Conservation (phyloP, 2,113 vertebrate species). For the Uropsilus gracilis region DNA sequence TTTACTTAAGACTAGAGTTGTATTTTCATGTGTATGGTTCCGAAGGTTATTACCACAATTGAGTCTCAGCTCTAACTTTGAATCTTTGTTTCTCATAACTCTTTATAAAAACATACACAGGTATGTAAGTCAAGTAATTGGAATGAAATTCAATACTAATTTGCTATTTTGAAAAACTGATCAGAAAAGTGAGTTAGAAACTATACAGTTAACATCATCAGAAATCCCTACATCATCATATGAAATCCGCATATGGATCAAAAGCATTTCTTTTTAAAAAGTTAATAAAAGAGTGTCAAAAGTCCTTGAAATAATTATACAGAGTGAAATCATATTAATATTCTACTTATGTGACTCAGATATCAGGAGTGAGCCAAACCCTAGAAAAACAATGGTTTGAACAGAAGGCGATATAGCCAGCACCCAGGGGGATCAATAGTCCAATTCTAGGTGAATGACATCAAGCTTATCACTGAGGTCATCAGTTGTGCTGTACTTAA, state of each 20-base stretch:
- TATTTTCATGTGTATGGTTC: background rate
- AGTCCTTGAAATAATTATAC: constrained; percentile 19
- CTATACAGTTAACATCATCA: background rate
- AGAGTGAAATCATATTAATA: background rate
- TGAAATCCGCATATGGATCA: background rate
- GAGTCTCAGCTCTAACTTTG: background rate
- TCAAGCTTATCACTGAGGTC: background rate
- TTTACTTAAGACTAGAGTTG: background rate
- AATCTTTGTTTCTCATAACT: constrained; percentile 14
- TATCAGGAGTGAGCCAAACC: background rate
- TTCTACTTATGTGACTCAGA: background rate
- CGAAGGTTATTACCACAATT: background rate
- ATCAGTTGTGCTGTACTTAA: background rate
- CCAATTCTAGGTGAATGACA: background rate
- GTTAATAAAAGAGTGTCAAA: constrained; percentile 16
- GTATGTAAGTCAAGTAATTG: constrained; percentile 12
- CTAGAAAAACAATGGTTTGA: background rate
- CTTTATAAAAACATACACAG: constrained; percentile 22
- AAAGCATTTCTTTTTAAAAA: background rate
- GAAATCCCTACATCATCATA: background rate
- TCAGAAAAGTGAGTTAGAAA: constrained; percentile 5
- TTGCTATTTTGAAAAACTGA: constrained; percentile 35
- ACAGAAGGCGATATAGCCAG: background rate
- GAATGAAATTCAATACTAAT: constrained; percentile 20
- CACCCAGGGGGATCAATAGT: background rate